These are phyloP conservation scores for Myopa testacea DNA, from an alignment of 2,888 invertebrate genomes.

Conservation along the genomic window DNA sequence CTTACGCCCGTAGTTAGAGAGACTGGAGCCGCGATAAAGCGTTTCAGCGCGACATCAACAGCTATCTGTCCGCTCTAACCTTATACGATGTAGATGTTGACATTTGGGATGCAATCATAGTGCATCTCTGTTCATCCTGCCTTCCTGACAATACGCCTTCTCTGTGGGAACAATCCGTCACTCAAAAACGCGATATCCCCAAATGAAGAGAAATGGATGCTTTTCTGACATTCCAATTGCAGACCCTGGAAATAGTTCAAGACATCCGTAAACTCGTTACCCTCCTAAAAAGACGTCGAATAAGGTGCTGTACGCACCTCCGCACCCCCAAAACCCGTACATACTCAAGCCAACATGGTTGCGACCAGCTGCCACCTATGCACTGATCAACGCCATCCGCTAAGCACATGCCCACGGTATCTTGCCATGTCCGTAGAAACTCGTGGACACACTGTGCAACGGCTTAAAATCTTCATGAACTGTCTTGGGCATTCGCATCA, in stretches of 20 bases:
- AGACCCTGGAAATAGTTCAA: too few species aligned
- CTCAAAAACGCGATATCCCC: not conserved
- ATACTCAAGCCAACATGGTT: too few species aligned
- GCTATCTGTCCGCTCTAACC: not conserved
- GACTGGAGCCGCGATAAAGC: not conserved
- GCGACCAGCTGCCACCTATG: too few species aligned
- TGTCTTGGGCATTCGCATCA: too few species aligned
- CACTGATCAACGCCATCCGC: too few species aligned
- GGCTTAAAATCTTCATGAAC: too few species aligned
- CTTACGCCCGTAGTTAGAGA: not conserved
- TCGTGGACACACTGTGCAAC: too few species aligned
- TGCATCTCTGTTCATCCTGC: not conserved
- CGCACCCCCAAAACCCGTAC: too few species aligned
- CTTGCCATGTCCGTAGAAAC: too few species aligned
- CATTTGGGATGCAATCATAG: constrained; percentile 4
- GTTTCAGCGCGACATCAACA: constrained; percentile 5
- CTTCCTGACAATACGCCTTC: constrained; percentile 11
- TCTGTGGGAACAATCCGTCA: not conserved
- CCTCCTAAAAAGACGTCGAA: too few species aligned
- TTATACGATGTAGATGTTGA: not conserved
- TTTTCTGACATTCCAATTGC: constrained; percentile 2
- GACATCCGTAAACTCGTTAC: not conserved
- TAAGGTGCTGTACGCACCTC: too few species aligned
- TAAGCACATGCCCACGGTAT: too few species aligned
- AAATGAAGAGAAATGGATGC: constrained; percentile 9